Evolutionary conservation across 2,888 invertebrate species (phyloP), one percentile per base, ranked within the genome.

Genomic region (Agriopis marginaria): DNA sequence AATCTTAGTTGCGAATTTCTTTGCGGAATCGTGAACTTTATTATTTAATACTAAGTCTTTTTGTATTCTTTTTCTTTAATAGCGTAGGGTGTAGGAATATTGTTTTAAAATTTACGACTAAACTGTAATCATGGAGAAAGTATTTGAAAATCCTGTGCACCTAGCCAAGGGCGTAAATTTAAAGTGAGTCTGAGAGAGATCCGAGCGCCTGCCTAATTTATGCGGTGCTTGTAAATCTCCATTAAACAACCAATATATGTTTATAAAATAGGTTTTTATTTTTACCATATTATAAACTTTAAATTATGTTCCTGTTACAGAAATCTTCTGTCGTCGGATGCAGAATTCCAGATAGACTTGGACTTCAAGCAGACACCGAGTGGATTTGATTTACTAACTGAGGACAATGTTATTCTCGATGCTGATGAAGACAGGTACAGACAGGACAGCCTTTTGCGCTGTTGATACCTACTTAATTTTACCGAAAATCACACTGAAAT

Each of bases 161-260:
- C 77, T 92, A 59, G 84, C 91, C 0, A 86, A 90, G 77, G 92
- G 89, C 23, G 85, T 93, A 12, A 89, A 89, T 68, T 65, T 92
- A 39, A 86, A 84, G 93, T 93, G 80, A 76, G 76, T 78, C 23
- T 7, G 1, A 5, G 23, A 23, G 10, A 40, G 40, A 40, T 6
- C 40, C 40, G 8, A 42, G 32, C 32, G 32, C 32, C 32, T 32
- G 0, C 32, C 32, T 32, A 32, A 32, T 32, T 32, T 32, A 5
- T 5, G 32, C 32, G 1, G 32, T 32, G 32, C 32, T 32, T 32
- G 1, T 32, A 32, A 32, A 32, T 5, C 0, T 32, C 5, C 32
- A 4, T 32, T 1, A 32, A 32, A 32, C 32, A 32, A 32, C 4
- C 32, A 3, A 32, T 32, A 32, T 3, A 1, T 32, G 32, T 32